Percentiles rank a stretch among this genome's conserved stretches.
Evolutionary conservation across 2,113 vertebrate genomes (phyloP).

Genomic region (Lepus timidus): DNA sequence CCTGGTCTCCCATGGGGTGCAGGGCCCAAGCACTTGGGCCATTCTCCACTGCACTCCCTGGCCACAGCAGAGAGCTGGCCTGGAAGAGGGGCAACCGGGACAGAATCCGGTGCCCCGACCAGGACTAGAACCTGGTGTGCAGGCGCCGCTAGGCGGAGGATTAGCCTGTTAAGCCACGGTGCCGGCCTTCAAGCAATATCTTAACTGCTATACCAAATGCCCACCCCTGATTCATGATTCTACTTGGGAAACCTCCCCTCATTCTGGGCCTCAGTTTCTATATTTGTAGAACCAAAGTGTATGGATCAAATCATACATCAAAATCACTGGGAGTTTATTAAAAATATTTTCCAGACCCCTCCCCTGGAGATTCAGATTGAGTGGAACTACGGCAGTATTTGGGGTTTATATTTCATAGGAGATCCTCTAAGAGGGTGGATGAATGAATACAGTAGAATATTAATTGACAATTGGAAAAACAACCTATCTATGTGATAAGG

Average conservation of each 20-base stretch:
- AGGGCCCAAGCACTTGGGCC: too few relatives aligned
- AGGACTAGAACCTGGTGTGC: too few relatives aligned
- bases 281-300: not conserved
- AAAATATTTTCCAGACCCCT: not conserved
- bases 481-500: not conserved
- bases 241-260: not conserved
- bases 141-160: too few relatives aligned
- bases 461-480: constrained; percentile 8
- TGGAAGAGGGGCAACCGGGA: too few relatives aligned
- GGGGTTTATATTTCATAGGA: constrained; percentile 36
- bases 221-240: not conserved
- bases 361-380: not conserved
- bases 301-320: constrained; percentile 4
- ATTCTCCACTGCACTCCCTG: too few relatives aligned
- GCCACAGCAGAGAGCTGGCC: too few relatives aligned
- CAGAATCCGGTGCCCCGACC: too few relatives aligned
- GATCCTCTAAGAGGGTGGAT: not conserved
- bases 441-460: not conserved
- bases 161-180: too few relatives aligned
- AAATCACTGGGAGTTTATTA: not conserved
- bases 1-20: too few relatives aligned
- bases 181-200: too few relatives aligned
- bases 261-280: not conserved
- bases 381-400: not conserved
- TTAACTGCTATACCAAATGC: too few relatives aligned